Evolutionary conservation across 2,113 vertebrate species (phyloP).

Genomic region (Sceloporus undulatus): DNA sequence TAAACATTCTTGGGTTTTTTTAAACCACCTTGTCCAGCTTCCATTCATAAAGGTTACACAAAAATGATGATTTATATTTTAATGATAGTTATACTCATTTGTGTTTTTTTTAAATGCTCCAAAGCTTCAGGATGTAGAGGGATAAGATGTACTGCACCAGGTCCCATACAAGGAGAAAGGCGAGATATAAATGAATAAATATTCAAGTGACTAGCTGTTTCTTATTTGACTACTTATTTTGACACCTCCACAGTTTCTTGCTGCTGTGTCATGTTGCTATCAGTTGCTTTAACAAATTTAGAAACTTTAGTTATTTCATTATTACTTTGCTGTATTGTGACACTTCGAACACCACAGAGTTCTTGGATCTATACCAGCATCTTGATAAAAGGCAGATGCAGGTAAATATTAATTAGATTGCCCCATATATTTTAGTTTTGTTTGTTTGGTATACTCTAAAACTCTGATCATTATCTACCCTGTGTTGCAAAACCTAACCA

Average conservation of each 20-base stretch:
- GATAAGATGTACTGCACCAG: no score
- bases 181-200: no score
- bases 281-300: background rate
- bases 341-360: slow-evolving; percentile 35
- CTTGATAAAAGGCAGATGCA: background rate
- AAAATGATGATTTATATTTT: no score
- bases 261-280: background rate
- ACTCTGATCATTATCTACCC: background rate
- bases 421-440: background rate
- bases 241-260: fast-evolving
- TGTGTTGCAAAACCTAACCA: slow-evolving; percentile 50
- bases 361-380: slow-evolving; percentile 40
- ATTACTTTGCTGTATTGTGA: fast-evolving
- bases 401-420: slow-evolving; percentile 55
- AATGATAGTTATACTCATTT: no score
- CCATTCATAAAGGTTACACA: no score
- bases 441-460: slow-evolving; percentile 37
- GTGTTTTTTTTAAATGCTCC: no score
- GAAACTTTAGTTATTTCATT: background rate
- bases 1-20: no score
- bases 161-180: no score
- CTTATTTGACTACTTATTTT: no score
- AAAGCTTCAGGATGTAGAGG: no score
- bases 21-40: no score
- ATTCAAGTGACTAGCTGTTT: no score